Conservation (phyloP, 1,140 invertebrate species). For the Lepidurus packardi region DNA sequence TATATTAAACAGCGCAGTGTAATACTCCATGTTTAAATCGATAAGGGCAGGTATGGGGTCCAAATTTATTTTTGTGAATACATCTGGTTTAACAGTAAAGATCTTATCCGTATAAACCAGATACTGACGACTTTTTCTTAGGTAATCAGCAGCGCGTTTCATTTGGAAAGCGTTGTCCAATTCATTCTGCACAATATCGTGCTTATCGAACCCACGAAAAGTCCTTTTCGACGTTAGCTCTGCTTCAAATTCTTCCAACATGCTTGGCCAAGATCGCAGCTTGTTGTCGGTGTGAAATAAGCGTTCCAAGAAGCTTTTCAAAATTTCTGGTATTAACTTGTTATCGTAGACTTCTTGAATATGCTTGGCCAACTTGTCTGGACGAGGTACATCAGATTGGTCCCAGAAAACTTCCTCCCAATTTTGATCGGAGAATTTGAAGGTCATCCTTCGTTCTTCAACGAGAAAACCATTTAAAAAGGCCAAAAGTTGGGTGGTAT, state of each 20-base stretch:
- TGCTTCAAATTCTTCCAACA: constrained; percentile 7
- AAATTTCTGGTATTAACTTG: neutral
- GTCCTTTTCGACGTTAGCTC: neutral
- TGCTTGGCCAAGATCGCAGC: neutral
- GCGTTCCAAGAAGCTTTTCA: neutral
- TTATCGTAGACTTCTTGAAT: neutral
- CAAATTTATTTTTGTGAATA: neutral
- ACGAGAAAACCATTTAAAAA: neutral
- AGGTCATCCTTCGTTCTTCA: neutral
- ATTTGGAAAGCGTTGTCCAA: neutral
- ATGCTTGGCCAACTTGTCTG: neutral
- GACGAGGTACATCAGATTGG: neutral
- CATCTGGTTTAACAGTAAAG: neutral
- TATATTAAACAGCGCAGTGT: neutral
- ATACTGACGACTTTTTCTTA: neutral
- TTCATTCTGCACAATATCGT: neutral
- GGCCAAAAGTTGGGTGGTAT: neutral
- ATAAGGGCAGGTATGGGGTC: neutral
- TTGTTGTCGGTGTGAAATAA: neutral
- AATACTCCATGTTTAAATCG: neutral
- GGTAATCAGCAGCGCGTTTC: neutral
- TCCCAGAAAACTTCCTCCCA: neutral
- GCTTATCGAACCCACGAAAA: neutral
- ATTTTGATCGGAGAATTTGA: neutral
- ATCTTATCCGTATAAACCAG: neutral